phyloP scores from a whole-genome alignment of 2,888 invertebrate genomes.

The Synergus umbraculus region DNA sequence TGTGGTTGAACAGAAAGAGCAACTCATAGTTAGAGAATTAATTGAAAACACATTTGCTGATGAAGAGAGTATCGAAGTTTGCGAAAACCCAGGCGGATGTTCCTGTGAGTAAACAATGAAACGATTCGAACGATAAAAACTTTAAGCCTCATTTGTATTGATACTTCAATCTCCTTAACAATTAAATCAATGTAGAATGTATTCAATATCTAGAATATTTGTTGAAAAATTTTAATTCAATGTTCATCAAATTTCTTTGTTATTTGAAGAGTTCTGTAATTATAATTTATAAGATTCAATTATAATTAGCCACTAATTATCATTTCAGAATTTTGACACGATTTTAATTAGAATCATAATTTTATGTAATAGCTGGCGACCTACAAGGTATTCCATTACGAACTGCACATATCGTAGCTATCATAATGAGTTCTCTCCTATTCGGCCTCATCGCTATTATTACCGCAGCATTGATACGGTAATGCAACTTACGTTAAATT shows the following conservation, averaged over 20 bases:
- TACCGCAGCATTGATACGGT: constrained; percentile 73
- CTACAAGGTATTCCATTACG: constrained; percentile 66
- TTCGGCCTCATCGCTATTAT: constrained; percentile 71
- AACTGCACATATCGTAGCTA: constrained; percentile 74
- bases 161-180: not conserved
- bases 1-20: constrained; percentile 75
- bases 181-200: not conserved
- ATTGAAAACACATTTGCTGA: constrained; percentile 62
- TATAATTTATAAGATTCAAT: too few relatives aligned
- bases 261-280: not conserved
- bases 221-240: too few relatives aligned
- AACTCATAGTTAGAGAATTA: constrained; percentile 60
- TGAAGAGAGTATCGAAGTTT: constrained; percentile 61
- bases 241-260: not conserved
- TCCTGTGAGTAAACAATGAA: constrained; percentile 69
- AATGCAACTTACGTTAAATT: constrained; percentile 48
- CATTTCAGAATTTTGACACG: not conserved
- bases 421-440: constrained; percentile 73
- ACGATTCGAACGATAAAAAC: constrained; percentile 45
- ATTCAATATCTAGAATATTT: too few relatives aligned
- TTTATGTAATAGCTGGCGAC: constrained; percentile 52
- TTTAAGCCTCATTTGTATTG: constrained; percentile 28
- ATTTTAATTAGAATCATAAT: not conserved
- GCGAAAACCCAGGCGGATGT: constrained; percentile 71
- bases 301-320: not conserved